Base-by-base conservation (phyloP, 1,140 invertebrate species). In the Metopolophium dirhodum region DNA sequence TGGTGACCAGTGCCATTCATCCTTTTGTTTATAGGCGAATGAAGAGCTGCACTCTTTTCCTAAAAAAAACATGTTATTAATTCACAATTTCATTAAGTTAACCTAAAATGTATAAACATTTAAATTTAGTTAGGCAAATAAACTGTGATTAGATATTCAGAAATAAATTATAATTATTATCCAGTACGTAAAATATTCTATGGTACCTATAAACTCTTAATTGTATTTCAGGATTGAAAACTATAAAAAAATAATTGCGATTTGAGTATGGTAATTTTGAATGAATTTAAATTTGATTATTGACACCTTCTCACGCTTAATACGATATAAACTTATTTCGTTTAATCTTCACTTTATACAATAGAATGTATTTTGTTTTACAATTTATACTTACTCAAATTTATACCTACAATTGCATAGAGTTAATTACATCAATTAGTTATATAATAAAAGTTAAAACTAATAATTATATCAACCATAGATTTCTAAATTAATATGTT, bases 11-110 rank as follows among this genome's bases (percentile, higher is more conserved):
- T 45, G 8, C 89, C 89, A 57, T 90, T 90, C 45, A 90, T 61
- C 22, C 89, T 68, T 90, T 90, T 90, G 37, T 90, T 90, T 11
- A 90, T 90, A 0, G 89, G 89, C 8, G 54, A 90, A 90, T 90
- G 89, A 18, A 90, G 30, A n/a, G 89, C 89, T 14, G 89, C 89
- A 90, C 54, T 90, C 51, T 90, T 90, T 90, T 90, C 89, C 89
- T 90, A 45, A 14, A 61, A 90, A 57, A 26, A 14, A 54, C 8
- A 45, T 86, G 4, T 54, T 54, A 54, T 54, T 54, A 22, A 23
- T 22, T 23, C 14, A 86, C 45, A 45, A 47, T 47, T 18, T 86
- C 26, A 86, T 86, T n/a, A n/a, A 68, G 30, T 26, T 6, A 47
- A 86, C 9, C 51, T 41, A 22, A 54, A 22, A 83, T 7, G 20